Conservation (phyloP, 2,797 vertebrate species). For the Tenualosa thibaudeaui region DNA sequence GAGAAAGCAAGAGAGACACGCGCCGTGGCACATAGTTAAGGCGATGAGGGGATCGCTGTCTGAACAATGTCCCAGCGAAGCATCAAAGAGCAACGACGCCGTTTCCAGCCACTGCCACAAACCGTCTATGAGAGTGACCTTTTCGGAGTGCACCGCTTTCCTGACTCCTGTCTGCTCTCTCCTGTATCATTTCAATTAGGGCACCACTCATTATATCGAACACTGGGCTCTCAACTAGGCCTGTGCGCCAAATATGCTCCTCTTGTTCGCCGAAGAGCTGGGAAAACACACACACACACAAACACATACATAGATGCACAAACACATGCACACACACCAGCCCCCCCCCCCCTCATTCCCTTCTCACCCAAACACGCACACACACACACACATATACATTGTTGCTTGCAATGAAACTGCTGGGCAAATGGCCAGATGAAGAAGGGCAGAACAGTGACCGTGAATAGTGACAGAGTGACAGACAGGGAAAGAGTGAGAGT, state of each 20-base stretch:
- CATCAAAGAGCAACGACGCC: constrained; percentile 53
- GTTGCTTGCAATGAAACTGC: constrained; percentile 19
- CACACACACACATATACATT: background rate
- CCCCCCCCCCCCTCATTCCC: background rate
- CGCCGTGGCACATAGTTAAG: constrained; percentile 56
- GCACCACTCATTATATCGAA: constrained; percentile 38
- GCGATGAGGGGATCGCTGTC: constrained; percentile 60
- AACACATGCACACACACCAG: background rate
- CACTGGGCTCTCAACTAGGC: constrained; percentile 32
- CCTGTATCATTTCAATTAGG: constrained; percentile 60
- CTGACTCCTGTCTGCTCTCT: constrained; percentile 27
- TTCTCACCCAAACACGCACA: background rate
- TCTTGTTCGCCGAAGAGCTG: constrained; percentile 30
- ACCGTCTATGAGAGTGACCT: constrained; percentile 62
- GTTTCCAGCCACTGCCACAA: constrained; percentile 6
- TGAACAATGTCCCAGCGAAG: constrained; percentile 65
- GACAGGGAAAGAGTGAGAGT: background rate
- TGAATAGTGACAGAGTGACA: background rate
- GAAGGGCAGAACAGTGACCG: background rate
- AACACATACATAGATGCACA: background rate
- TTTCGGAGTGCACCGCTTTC: constrained; percentile 42
- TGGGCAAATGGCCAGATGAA: constrained; percentile 27
- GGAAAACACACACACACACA: constrained; percentile 5
- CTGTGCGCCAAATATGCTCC: constrained; percentile 46
- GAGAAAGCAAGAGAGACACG: constrained; percentile 23